phyloP scores from a whole-genome alignment of 2,888 invertebrate species.

The Cryptocephalus primarius region DNA sequence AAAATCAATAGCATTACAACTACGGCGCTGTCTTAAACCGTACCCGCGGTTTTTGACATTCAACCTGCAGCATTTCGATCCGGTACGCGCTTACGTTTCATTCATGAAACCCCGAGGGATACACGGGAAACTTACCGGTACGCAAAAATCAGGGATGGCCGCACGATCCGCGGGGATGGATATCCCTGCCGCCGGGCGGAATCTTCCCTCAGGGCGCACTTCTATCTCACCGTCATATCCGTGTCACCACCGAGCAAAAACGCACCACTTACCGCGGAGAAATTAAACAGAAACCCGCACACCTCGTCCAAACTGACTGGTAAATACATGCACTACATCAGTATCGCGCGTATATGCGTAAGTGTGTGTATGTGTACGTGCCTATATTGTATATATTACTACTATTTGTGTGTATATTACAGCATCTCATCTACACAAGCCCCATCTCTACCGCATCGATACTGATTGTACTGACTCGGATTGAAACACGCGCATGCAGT shows the following conservation, averaged over 20 bases:
- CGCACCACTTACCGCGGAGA: slow-evolving; percentile 5
- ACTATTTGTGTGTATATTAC: slow-evolving; percentile 4
- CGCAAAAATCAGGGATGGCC: slow-evolving; percentile 9
- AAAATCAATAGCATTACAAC: slow-evolving; percentile 35
- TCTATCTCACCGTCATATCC: slow-evolving; percentile 13
- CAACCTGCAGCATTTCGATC: slow-evolving; percentile 6
- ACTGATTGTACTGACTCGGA: slow-evolving; percentile 13
- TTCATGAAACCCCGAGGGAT: slow-evolving; percentile 3
- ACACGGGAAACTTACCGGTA: background rate
- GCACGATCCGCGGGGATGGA: too few relatives aligned
- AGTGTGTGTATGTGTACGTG: too few relatives aligned
- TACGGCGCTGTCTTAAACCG: slow-evolving; percentile 26
- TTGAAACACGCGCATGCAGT: slow-evolving; percentile 18
- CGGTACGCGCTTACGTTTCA: background rate
- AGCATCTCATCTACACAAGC: slow-evolving; percentile 22
- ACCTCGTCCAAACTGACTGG: slow-evolving; percentile 10
- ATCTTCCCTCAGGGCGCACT: too few relatives aligned
- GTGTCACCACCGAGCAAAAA: slow-evolving; percentile 9
- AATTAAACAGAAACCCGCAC: slow-evolving; percentile 5
- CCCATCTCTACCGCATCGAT: slow-evolving; percentile 22
- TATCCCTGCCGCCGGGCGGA: too few relatives aligned
- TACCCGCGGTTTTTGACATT: slow-evolving; percentile 21
- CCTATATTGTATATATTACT: slow-evolving; percentile 4
- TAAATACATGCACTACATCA: too few relatives aligned
- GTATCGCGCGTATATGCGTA: too few relatives aligned